Base-by-base conservation (phyloP, 2,113 vertebrate genomes). In the Cnemophilus loriae region DNA sequence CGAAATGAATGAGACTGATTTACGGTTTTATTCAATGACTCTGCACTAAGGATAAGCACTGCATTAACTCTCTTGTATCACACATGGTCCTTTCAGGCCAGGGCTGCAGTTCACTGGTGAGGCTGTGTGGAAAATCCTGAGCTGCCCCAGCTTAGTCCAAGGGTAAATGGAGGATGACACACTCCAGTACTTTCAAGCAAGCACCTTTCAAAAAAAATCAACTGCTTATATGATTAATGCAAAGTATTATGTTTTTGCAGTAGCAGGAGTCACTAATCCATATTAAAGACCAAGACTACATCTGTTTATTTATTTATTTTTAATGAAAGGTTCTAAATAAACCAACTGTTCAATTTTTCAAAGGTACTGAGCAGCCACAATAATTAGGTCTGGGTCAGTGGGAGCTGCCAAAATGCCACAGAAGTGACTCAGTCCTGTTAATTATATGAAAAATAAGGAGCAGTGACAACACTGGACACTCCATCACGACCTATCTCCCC, bases 231-330 rank as follows among this genome's bases (percentile, higher is more conserved):
- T 47, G 85, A 91, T 93, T 91, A 60, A 76, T 32, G 59, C 46
- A 86, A 90, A 86, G 71, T 22, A 33, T 55, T n/a, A 77, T 2
- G 5, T 56, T 79, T 89, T 61, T 47, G 39, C 44, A 10, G 65
- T 39, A 77, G 68, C 75, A 67, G 32, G 73, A 96, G 60, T 90
- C 79, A 71, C 56, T 83, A 86, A 95, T 59, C 56, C 76, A 57
- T 81, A 68, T 71, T 87, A 92, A 87, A 90, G 85, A 89, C 44
- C 20, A 56, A 75, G 57, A 16, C 37, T 68, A 39, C n/a, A 30
- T 68, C 70, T 33, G 44, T 96, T 95, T 95, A 71, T 94, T 95
- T 90, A 41, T 78, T 95, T 90, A 28, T 84, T 90, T 79, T 50
- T 56, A 93, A 76, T 73, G 19, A 83, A 92, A 77, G 60, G 76